Percentiles rank a stretch among this genome's conserved stretches.
These are phyloP conservation scores for Ramazzottius varieornatus DNA, from an alignment of 2,888 invertebrate species.

Conservation along the genomic window DNA sequence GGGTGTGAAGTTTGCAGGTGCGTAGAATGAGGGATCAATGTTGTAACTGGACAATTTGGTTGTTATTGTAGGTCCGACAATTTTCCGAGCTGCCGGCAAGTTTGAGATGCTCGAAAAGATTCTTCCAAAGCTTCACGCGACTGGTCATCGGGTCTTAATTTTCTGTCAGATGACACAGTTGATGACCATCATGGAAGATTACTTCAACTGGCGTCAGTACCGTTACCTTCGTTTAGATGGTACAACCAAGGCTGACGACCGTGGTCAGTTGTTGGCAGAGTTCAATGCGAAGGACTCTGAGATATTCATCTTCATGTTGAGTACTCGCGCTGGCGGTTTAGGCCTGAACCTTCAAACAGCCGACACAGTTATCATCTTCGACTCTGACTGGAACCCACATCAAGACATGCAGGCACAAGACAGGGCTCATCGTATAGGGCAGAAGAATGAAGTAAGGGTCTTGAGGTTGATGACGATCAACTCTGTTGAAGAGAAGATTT, in stretches of 20 bases:
- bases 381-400: constrained; percentile 32
- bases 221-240: constrained; percentile 28
- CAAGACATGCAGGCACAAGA: constrained; percentile 30
- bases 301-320: constrained; percentile 28
- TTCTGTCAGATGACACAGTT: constrained; percentile 31
- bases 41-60: no score
- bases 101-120: constrained; percentile 30
- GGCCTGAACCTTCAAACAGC: constrained; percentile 30
- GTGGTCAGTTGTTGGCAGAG: constrained; percentile 23
- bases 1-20: no score
- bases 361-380: constrained; percentile 31
- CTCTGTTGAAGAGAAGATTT: constrained; percentile 29
- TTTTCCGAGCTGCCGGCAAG: constrained; percentile 28
- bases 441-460: constrained; percentile 28
- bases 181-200: constrained; percentile 28
- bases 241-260: constrained; percentile 28
- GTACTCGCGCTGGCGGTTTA: constrained; percentile 28
- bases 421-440: constrained; percentile 30
- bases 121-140: constrained; percentile 26
- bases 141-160: constrained; percentile 26
- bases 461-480: constrained; percentile 29
- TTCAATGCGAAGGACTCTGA: constrained; percentile 22
- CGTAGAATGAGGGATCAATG: no score
- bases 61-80: constrained; percentile 21
- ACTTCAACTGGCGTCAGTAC: constrained; percentile 22